Base-by-base conservation (phyloP, 2,797 vertebrate genomes). In the Tarsius wallacei region DNA sequence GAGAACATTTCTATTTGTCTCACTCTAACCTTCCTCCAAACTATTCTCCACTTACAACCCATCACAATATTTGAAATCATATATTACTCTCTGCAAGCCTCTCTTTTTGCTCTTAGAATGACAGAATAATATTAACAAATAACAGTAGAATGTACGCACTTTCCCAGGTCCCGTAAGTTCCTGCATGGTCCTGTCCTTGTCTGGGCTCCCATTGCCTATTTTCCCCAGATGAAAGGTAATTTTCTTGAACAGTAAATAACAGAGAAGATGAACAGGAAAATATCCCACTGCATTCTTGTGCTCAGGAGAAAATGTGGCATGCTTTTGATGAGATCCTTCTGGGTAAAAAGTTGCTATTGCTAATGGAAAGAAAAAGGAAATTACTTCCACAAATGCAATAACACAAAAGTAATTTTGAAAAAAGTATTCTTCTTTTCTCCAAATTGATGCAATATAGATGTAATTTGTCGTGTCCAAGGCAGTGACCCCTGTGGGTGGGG, bases 221-320 rank as follows among this genome's bases (percentile, higher is more conserved):
- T 66, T 31, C 4, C 51, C 33, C 26, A 36, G 63, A 53, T 31
- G 68, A 31, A 12, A 22, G 49, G 5, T 59, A 13, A 57, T 3
- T 78, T 84, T 86, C 24, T 55, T n/a, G 28, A 11, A 2, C 4
- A 26, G 7, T 42, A 55, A 88, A 0, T 16, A 17, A 21, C 16
- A 4, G 24, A 28, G 1, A 31, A n/a, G 8, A 53, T 0, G 42
- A 66, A 47, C 1, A 21, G 19, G 22, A 28, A 63, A 15, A 19
- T 3, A 26, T 1, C 14, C 8, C 31, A 2, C 5, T 4, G 31
- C 2, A 8, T 17, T 11, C 28, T 26, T 4, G 33, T 9, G 4
- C 61, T 71, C 4, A 7, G 31, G 31, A 84, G 63, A n/a, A 71
- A 57, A 28, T 0, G 7, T 2, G 17, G 19, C 53, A 7, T 24